Conservation (phyloP, 2,797 vertebrate genomes). For the Acipenser oxyrinchus region DNA sequence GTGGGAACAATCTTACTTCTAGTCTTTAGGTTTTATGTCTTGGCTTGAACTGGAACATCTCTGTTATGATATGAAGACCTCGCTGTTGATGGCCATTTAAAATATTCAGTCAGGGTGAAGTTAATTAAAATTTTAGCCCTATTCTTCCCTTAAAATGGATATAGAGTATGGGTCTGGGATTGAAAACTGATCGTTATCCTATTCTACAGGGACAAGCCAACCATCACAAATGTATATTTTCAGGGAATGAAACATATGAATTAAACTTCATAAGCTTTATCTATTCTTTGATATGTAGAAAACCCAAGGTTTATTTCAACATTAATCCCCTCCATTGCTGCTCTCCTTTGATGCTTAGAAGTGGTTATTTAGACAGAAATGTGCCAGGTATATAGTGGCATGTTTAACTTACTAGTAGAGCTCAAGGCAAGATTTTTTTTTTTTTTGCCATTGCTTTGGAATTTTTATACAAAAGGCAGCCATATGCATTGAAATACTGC, state of each 20-base stretch:
- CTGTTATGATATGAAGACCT: constrained; percentile 62
- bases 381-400: constrained; percentile 58
- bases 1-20: neutral
- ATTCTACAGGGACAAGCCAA: constrained; percentile 54
- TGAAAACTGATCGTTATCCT: constrained; percentile 53
- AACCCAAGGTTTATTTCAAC: constrained; percentile 66
- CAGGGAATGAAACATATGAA: constrained; percentile 69
- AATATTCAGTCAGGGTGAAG: constrained; percentile 43
- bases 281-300: constrained; percentile 73
- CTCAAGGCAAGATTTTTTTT: constrained; percentile 48
- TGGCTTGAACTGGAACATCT: constrained; percentile 59
- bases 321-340: constrained; percentile 64
- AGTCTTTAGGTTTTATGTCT: constrained; percentile 39
- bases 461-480: constrained; percentile 66
- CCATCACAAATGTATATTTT: constrained; percentile 64
- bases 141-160: constrained; percentile 55
- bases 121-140: constrained; percentile 63
- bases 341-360: constrained; percentile 64
- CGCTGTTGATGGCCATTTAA: constrained; percentile 55
- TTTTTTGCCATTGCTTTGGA: constrained; percentile 47
- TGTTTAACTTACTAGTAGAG: constrained; percentile 57
- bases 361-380: constrained; percentile 53
- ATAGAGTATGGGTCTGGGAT: constrained; percentile 48
- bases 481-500: constrained; percentile 68
- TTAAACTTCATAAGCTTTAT: constrained; percentile 74